Conservation (phyloP, 1,140 invertebrate species). For the Hyposmocoma kahamanoa region DNA sequence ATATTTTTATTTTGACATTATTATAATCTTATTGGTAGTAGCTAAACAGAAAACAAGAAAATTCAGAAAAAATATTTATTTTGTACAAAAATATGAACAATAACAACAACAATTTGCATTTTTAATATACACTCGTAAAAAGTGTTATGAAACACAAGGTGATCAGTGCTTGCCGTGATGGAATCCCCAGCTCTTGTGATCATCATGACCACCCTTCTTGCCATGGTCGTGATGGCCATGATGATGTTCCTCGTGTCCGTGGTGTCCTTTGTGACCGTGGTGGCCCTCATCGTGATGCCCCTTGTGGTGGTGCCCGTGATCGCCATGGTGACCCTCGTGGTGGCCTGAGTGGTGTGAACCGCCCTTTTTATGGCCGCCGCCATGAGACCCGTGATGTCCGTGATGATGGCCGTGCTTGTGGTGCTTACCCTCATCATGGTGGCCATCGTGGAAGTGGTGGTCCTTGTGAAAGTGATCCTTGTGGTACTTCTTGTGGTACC, state of each 20-base stretch:
- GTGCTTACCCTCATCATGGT: conserved; percentile 76
- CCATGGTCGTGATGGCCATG: conserved; percentile 77
- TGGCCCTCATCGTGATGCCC: conserved; percentile 74
- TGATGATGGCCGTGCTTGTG: conserved; percentile 77
- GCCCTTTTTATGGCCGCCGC: conserved; percentile 76
- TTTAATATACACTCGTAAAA: conserved; percentile 13
- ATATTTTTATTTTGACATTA: no score
- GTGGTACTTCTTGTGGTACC: conserved; percentile 80
- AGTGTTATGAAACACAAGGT: not conserved
- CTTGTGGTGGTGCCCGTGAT: conserved; percentile 77
- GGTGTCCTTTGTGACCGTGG: conserved; percentile 79
- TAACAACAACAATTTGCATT: conserved; percentile 31
- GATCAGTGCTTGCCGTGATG: conserved; percentile 55
- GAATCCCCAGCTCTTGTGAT: conserved; percentile 79
- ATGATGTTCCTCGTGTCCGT: conserved; percentile 79
- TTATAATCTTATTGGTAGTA: no score
- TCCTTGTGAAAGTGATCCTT: conserved; percentile 82
- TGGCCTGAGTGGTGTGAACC: conserved; percentile 76
- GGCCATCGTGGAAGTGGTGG: conserved; percentile 80
- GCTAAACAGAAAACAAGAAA: conserved; percentile 10
- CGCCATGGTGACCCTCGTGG: conserved; percentile 76
- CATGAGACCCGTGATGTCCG: conserved; percentile 73
- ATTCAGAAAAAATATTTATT: conserved; percentile 29
- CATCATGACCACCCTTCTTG: conserved; percentile 78
- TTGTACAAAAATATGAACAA: conserved; percentile 47